phyloP scores from a whole-genome alignment of 2,888 invertebrate genomes.

The Linnaemya tessellans region DNA sequence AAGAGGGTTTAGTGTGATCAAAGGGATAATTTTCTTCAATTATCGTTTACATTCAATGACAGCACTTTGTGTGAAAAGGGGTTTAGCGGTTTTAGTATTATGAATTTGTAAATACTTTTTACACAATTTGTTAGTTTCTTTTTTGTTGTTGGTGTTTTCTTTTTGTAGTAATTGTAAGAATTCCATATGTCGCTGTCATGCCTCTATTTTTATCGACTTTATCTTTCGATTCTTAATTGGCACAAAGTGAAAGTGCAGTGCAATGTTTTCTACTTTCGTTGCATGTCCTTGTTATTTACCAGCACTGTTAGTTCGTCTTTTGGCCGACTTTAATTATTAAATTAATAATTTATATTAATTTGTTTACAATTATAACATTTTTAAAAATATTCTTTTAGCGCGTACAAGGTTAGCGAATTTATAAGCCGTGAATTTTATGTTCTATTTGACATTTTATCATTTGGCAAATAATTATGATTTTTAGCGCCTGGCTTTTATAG shows the following conservation, averaged over 20 bases:
- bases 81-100: slow-evolving; percentile 11
- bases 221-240: slow-evolving; percentile 21
- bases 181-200: slow-evolving; percentile 46
- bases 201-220: neutral
- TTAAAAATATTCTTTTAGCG: neutral
- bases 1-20: slow-evolving; percentile 35
- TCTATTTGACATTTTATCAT: too few relatives aligned
- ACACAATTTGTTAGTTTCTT: slow-evolving; percentile 41
- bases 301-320: slow-evolving; percentile 4
- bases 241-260: slow-evolving; percentile 31
- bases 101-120: slow-evolving; percentile 44
- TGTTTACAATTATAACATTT: neutral
- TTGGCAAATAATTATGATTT: too few relatives aligned
- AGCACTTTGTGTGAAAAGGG: slow-evolving; percentile 6
- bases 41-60: slow-evolving; percentile 18
- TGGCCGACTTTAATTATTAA: neutral
- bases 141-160: neutral
- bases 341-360: slow-evolving; percentile 8
- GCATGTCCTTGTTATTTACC: neutral
- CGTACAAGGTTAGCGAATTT: neutral
- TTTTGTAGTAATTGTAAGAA: slow-evolving; percentile 16
- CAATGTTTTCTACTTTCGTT: neutral
- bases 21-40: neutral
- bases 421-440: too few relatives aligned
- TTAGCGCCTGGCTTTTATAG: too few relatives aligned